Evolutionary conservation across 2,113 vertebrate species (phyloP).

Genomic region (Lampris megalopsis): DNA sequence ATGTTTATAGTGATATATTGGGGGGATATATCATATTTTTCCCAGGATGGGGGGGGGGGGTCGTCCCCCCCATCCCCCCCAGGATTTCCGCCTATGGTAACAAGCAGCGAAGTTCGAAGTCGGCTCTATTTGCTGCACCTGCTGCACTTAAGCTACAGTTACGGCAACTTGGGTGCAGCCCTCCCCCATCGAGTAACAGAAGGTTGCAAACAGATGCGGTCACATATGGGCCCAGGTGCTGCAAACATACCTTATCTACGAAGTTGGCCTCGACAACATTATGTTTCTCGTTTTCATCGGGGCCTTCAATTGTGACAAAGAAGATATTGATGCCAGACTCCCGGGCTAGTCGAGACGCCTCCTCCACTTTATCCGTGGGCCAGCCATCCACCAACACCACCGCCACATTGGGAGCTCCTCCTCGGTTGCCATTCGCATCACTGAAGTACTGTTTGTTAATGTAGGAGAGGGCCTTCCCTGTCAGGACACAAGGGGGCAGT

Average conservation of each 20-base stretch:
- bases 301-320: constrained; percentile 95
- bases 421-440: constrained; percentile 92
- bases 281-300: constrained; percentile 90
- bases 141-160: no score
- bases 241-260: constrained; percentile 91
- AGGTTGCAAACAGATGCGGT: neutral
- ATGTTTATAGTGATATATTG: no score
- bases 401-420: constrained; percentile 90
- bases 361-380: constrained; percentile 95
- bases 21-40: no score
- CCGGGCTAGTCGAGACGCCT: constrained; percentile 90
- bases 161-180: no score
- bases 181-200: no score
- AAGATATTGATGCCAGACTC: constrained; percentile 99
- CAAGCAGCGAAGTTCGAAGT: no score
- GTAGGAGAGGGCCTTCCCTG: constrained; percentile 94
- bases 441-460: constrained; percentile 94
- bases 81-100: no score
- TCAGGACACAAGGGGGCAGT: constrained; percentile 67
- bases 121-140: no score
- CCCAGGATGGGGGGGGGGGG: no score
- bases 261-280: constrained; percentile 89
- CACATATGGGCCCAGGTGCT: neutral
- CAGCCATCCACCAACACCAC: constrained; percentile 96
- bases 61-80: no score